Base-by-base conservation (phyloP, 1,140 invertebrate genomes). In the Frieseomelitta varia region DNA sequence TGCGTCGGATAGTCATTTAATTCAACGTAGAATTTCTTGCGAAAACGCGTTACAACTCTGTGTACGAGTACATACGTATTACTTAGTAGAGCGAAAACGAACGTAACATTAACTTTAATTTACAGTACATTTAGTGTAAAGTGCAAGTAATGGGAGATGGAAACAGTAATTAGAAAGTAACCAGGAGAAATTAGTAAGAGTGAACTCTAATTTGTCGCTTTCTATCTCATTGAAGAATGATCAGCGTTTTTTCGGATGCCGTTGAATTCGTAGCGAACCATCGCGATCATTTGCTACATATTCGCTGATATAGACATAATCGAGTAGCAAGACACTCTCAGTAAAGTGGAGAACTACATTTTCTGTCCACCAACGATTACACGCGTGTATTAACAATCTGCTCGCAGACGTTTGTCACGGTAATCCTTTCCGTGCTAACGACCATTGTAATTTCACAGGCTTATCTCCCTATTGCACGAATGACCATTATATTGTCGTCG, bases 141-240 rank as follows among this genome's bases (percentile, higher is more conserved):
- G 47, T n/a, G 30, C 17, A 51, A 27, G 17, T 56, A 56, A 82
- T 56, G 17, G 51, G 17, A 19, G 21, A 14, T 58, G 39, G 39
- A 6, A 47, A 47, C 39, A 21, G 65, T 58, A 71, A 72, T 61
- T 84, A 84, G 81, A 84, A 79, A 84, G 81, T 84, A 71, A 79
- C 56, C 34, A 79, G 56, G 81, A 77, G 75, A 84, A 84, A 84
- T 84, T 84, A 79, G 81, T 67, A 39, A 55, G 39, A 84, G 47
- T 71, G 39, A 71, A 79, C 4, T 34, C 63, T 39, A 84, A 79
- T 84, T 84, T 61, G 67, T 79, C 27, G 75, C 75, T 84, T 84
- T 84, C 81, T 79, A 79, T 79, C 81, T 84, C 81, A 79, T 84
- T 72, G 81, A 71, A n/a, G 75, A 71, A 67, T 67, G 15, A 84